Evolutionary conservation across 2,797 vertebrate species (phyloP), one percentile per base, ranked within the genome.

Genomic region (Tenualosa thibaudeaui): DNA sequence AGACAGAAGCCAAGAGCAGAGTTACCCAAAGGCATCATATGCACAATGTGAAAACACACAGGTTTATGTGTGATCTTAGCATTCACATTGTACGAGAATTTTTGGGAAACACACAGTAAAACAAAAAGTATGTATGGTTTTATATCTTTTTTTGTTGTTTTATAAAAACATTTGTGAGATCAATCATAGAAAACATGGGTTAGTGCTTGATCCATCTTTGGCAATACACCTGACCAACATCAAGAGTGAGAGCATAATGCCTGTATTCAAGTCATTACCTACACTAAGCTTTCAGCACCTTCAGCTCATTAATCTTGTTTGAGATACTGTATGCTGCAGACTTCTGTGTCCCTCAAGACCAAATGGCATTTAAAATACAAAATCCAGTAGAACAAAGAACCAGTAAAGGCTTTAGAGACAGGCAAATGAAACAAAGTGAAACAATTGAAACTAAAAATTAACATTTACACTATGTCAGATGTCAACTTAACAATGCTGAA

Each of bases 271-370:
- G 81, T 87, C 88, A 85, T 89, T 89, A 90, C 83, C 84, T 62
- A 81, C 81, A 85, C 83, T 85, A 51, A 51, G 9, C 50, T 51
- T 51, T 51, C 50, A 0, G 78, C 83, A 81, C 87, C 82, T 88
- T 89, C 83, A 84, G 85, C 82, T 88, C 87, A 89, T 88, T 87
- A 88, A 90, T 87, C 85, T 78, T 60, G 65, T 83, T 86, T 84
- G 46, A 50, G 43, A 84, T 50, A 78, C 75, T 83, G 54, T 37
- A n/a, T 40, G 56, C 81, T 50, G 75, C 53, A 6, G n/a, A 26
- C 17, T 17, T n/a, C 54, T 24, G 22, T 83, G 82, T 81, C 82
- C 81, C 54, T 85, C 78, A 88, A 81, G 50, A 13, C 13, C 68
- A 81, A 81, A 40, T 49, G 84, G 82, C n/a, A 82, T 58, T 50